Evolutionary conservation across 2,888 invertebrate species (phyloP).

Genomic region (Amphipoea lucens): DNA sequence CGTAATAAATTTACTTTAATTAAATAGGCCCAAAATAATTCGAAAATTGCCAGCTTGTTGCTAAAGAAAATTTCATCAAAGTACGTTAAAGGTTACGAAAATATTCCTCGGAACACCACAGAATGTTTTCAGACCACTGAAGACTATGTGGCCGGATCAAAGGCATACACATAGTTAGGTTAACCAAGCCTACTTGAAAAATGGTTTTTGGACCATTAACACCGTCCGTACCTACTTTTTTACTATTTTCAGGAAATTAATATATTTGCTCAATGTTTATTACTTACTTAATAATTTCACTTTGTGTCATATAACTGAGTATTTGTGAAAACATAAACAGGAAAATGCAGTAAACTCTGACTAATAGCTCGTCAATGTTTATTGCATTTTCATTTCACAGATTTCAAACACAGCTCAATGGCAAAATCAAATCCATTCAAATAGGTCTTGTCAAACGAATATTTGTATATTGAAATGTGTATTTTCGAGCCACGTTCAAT

Average conservation of each 20-base stretch:
- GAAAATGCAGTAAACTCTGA: background rate
- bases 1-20: background rate
- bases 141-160: background rate
- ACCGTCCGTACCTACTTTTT: background rate
- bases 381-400: background rate
- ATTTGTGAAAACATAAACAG: background rate
- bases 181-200: background rate
- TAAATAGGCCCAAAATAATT: background rate
- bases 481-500: background rate
- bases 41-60: background rate
- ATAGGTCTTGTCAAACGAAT: background rate
- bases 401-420: background rate
- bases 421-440: conserved; percentile 5
- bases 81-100: background rate
- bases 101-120: background rate
- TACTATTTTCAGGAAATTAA: background rate
- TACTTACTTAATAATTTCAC: background rate
- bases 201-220: background rate
- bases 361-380: background rate
- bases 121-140: conserved; percentile 6
- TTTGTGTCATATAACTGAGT: no score
- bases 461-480: background rate
- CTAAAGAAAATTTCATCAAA: background rate
- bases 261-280: background rate
- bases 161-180: background rate